Evolutionary conservation across 2,888 invertebrate genomes (phyloP).

Genomic region (Pantelozetes paolii): DNA sequence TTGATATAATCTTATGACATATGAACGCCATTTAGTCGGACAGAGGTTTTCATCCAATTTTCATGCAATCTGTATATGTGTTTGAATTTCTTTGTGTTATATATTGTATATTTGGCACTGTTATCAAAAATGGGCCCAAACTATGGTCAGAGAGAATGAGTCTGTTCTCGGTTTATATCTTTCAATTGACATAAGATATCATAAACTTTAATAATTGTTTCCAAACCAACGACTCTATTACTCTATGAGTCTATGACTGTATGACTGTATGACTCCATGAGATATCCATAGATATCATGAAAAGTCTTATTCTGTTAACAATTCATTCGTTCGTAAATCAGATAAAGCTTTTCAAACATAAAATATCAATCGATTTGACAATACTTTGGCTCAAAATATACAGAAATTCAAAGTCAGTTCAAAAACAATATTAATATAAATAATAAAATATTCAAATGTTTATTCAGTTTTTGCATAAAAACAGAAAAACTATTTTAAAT

Average conservation of each 20-base stretch:
- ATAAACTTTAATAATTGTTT: conserved; percentile 23
- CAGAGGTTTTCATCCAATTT: neutral
- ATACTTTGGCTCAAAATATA: too few species aligned
- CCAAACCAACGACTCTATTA: neutral
- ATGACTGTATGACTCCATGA: too few species aligned
- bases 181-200: neutral
- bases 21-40: neutral
- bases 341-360: neutral
- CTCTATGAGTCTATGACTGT: too few species aligned
- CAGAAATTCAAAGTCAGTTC: too few species aligned
- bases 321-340: conserved; percentile 7
- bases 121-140: neutral
- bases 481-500: too few species aligned
- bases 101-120: neutral
- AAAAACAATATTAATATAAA: too few species aligned
- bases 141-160: neutral
- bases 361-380: too few species aligned
- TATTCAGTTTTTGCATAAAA: too few species aligned
- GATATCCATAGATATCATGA: neutral
- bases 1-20: conserved; percentile 13
- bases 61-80: neutral
- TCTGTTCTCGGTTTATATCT: neutral
- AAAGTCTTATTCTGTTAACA: neutral
- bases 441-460: too few species aligned
- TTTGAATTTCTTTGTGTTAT: neutral